Base-by-base conservation (phyloP, 2,113 vertebrate genomes). In the Atrichornis clamosus region DNA sequence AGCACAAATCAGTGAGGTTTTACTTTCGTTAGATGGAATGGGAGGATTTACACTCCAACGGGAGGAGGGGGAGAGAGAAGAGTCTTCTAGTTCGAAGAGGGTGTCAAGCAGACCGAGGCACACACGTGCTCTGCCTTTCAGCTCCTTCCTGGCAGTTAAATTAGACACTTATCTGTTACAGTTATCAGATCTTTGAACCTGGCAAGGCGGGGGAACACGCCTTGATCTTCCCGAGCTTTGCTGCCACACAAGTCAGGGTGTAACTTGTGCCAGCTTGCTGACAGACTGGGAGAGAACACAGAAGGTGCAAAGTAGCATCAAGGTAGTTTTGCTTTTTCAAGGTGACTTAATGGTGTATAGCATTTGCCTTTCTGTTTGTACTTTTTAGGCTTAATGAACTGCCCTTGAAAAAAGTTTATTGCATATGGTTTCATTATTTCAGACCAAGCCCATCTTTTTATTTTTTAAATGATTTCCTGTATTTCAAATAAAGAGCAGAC, bases 181-280 rank as follows among this genome's bases (percentile, higher is more conserved):
- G 12, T 58, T 47, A n/a, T 69, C 44, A 37, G 49, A 5, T 30
- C 86, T 84, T 44, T 77, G 78, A 87, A 52, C 56, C 20, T 27
- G 27, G 30, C 37, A 27, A 72, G 67, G 37, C 18, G 20, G 33
- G 58, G 50, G 22, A 91, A 86, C 32, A 9, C 68, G 41, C 63
- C 69, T 84, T 82, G 67, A 88, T 85, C 84, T 75, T 89, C 15
- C 62, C 28, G 3, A 76, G 52, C 33, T 93, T 55, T 84, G 63
- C 44, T 81, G 74, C 81, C 27, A 21, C 41, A 39, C 50, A 9
- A 67, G 39, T 58, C 64, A 59, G 46, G 56, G 24, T 53, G 1
- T 15, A 72, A 83, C 91, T 59, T 82, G 91, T 87, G 87, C 80
- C 84, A 91, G 72, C 72, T 85, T 95, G 84, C 63, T 39, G 50